Evolutionary conservation across 2,888 invertebrate genomes (phyloP).

Genomic region (Zhengitettix transpicula): DNA sequence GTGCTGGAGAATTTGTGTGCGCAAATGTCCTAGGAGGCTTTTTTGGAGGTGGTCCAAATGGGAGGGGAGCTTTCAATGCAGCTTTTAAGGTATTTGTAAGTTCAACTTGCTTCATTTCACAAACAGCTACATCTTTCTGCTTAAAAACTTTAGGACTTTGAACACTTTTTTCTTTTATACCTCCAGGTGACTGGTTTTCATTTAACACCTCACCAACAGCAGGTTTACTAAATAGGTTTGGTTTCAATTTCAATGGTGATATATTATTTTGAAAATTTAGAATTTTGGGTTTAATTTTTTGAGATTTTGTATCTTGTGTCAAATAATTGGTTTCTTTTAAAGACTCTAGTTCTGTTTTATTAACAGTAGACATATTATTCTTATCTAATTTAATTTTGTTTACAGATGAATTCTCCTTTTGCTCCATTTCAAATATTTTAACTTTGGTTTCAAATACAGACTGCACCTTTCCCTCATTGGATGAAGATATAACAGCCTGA

Average conservation of each 20-base stretch:
- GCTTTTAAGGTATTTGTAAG: slow-evolving; percentile 42
- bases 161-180: too few species aligned
- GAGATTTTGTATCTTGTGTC: neutral
- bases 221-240: too few species aligned
- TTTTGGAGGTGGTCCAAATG: slow-evolving; percentile 52
- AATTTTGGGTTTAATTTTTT: neutral
- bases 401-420: neutral
- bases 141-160: too few species aligned
- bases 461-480: slow-evolving; percentile 1
- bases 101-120: neutral
- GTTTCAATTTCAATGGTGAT: neutral
- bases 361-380: neutral
- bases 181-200: too few species aligned
- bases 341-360: neutral
- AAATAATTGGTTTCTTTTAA: neutral
- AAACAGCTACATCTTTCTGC: too few species aligned
- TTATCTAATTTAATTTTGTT: neutral
- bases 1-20: slow-evolving; percentile 16
- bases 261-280: neutral
- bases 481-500: neutral
- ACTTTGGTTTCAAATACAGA: slow-evolving; percentile 5
- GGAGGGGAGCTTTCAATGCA: slow-evolving; percentile 48
- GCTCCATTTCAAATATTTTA: slow-evolving; percentile 1
- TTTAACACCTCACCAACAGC: too few species aligned
- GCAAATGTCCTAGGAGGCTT: slow-evolving; percentile 55